Percentiles rank a stretch among this genome's conserved stretches.
Evolutionary conservation across 1,140 invertebrate genomes (phyloP).

Genomic region (Drosophila lacteicornis): DNA sequence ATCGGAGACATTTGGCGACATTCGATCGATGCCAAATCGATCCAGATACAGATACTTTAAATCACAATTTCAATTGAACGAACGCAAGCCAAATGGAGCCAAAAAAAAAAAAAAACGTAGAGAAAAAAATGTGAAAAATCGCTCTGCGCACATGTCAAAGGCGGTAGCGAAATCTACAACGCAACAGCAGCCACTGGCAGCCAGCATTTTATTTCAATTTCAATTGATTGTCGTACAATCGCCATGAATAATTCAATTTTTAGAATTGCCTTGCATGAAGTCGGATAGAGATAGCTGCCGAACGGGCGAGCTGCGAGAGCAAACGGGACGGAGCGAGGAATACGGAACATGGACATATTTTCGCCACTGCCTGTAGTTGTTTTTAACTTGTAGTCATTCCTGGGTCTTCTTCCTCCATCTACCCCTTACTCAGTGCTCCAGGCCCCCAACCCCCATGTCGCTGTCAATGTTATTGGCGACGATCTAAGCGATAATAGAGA

Average conservation of each 20-base stretch:
- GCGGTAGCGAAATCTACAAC: slow-evolving; percentile 61
- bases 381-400: slow-evolving; percentile 29
- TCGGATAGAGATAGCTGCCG: slow-evolving; percentile 46
- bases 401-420: slow-evolving; percentile 8
- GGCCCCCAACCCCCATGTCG: slow-evolving; percentile 3
- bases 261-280: slow-evolving; percentile 74
- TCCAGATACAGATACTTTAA: slow-evolving; percentile 82
- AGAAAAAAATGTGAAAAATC: slow-evolving; percentile 61
- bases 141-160: slow-evolving; percentile 80
- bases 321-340: slow-evolving; percentile 37
- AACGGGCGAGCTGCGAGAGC: slow-evolving; percentile 7
- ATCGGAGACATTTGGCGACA: slow-evolving; percentile 68
- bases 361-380: slow-evolving; percentile 34
- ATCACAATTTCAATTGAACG: slow-evolving; percentile 73
- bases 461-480: slow-evolving; percentile 42
- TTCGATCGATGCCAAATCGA: slow-evolving; percentile 79
- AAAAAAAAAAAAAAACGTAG: slow-evolving; percentile 30
- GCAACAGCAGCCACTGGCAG: slow-evolving; percentile 59
- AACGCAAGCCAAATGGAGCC: slow-evolving; percentile 58
- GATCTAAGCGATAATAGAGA: slow-evolving; percentile 19
- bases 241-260: slow-evolving; percentile 81
- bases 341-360: slow-evolving; percentile 64
- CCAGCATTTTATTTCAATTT: slow-evolving; percentile 82
- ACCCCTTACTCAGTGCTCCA: background rate
- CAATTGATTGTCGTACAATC: slow-evolving; percentile 83